phyloP scores from a whole-genome alignment of 2,797 vertebrate genomes.

The Silurus lanzhouensis region DNA sequence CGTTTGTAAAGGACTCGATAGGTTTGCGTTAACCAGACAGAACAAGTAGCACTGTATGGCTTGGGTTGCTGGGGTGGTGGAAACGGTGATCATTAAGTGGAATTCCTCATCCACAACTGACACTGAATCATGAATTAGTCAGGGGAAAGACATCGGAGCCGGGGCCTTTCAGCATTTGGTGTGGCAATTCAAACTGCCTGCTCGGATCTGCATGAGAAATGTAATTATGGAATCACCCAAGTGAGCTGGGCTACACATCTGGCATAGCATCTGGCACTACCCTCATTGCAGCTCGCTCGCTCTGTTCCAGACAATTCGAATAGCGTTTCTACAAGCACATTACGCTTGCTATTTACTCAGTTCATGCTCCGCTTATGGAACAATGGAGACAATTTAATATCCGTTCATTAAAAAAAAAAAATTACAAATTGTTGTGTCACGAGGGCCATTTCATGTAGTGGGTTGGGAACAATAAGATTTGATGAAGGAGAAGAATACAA shows the following conservation, averaged over 20 bases:
- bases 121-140: constrained; percentile 56
- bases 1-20: not conserved
- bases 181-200: constrained; percentile 54
- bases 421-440: constrained; percentile 43
- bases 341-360: constrained; percentile 77
- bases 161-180: constrained; percentile 41
- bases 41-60: constrained; percentile 12
- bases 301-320: constrained; percentile 70
- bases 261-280: constrained; percentile 76
- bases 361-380: constrained; percentile 71
- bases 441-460: constrained; percentile 42
- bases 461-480: not conserved
- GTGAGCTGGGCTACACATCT: constrained; percentile 76
- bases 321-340: constrained; percentile 80
- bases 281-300: constrained; percentile 68
- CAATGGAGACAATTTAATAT: constrained; percentile 50
- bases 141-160: constrained; percentile 39
- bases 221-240: constrained; percentile 74
- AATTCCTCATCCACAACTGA: constrained; percentile 46
- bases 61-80: constrained; percentile 39
- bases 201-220: constrained; percentile 74
- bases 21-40: not conserved
- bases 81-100: constrained; percentile 51
- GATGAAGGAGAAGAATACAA: not conserved
- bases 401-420: constrained; percentile 44